Evolutionary conservation across 2,888 invertebrate species (phyloP).

Genomic region (Hyposoter didymator): DNA sequence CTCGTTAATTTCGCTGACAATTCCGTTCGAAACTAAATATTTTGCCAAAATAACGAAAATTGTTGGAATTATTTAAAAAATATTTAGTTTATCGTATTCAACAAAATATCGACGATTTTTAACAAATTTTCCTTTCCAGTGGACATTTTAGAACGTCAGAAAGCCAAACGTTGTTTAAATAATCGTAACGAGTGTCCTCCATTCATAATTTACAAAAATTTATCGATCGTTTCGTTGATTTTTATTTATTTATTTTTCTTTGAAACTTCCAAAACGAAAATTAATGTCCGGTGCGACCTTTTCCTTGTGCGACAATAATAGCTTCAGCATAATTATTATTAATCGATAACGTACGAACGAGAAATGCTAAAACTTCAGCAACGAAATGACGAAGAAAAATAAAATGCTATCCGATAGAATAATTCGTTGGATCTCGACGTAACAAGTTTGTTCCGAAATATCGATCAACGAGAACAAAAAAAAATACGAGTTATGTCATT

Average conservation of each 20-base stretch:
- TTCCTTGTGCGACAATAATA: slow-evolving; percentile 63
- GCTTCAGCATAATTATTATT: slow-evolving; percentile 49
- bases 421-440: slow-evolving; percentile 7
- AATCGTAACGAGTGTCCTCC: slow-evolving; percentile 48
- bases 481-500: neutral
- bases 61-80: too few species aligned
- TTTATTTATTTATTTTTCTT: neutral
- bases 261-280: slow-evolving; percentile 14
- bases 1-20: too few species aligned
- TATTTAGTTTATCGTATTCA: too few species aligned
- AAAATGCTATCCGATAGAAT: neutral
- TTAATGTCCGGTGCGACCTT: slow-evolving; percentile 26
- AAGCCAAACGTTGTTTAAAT: neutral
- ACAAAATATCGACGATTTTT: too few species aligned
- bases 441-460: neutral
- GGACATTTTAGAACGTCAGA: slow-evolving; percentile 5
- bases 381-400: slow-evolving; percentile 24
- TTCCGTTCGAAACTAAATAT: too few species aligned
- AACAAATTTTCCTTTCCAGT: too few species aligned
- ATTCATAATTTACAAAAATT: slow-evolving; percentile 14
- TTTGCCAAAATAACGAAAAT: too few species aligned
- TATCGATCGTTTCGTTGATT: neutral
- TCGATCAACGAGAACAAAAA: slow-evolving; percentile 3
- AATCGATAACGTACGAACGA: neutral
- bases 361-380: slow-evolving; percentile 29